A percentile compares a stretch with the other conserved stretches of the same genome.
Evolutionary conservation across 1,140 invertebrate genomes (phyloP).

Genomic region (Spodoptera frugiperda): DNA sequence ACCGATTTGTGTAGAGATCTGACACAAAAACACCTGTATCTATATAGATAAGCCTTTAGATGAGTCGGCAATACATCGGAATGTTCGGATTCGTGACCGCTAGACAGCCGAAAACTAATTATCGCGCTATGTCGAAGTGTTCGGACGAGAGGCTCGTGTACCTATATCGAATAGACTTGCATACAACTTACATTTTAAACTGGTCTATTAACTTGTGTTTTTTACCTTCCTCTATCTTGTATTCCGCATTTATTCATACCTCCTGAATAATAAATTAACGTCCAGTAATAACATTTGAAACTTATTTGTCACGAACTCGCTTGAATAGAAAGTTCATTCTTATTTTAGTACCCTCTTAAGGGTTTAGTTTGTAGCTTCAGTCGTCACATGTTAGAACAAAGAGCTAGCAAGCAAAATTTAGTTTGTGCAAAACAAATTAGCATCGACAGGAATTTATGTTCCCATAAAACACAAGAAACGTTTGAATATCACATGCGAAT

Average conservation of each 20-base stretch:
- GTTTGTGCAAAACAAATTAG: slow-evolving; percentile 11
- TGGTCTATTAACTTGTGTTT: slow-evolving; percentile 22
- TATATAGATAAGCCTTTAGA: slow-evolving; percentile 65
- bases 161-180: slow-evolving; percentile 41
- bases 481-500: slow-evolving; percentile 49
- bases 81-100: slow-evolving; percentile 68
- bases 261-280: neutral
- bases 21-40: slow-evolving; percentile 71
- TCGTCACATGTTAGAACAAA: neutral
- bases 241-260: neutral
- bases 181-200: slow-evolving; percentile 38
- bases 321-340: neutral
- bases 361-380: neutral
- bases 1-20: slow-evolving; percentile 66
- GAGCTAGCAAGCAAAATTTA: neutral
- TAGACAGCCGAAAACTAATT: slow-evolving; percentile 70
- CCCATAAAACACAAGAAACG: slow-evolving; percentile 34
- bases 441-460: slow-evolving; percentile 33
- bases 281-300: neutral
- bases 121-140: slow-evolving; percentile 60
- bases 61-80: slow-evolving; percentile 68
- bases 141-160: slow-evolving; percentile 46
- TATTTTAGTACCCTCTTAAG: neutral
- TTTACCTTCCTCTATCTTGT: neutral
- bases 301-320: neutral